phyloP scores from a whole-genome alignment of 2,888 invertebrate species.

The Scaptomyza polygonia region DNA sequence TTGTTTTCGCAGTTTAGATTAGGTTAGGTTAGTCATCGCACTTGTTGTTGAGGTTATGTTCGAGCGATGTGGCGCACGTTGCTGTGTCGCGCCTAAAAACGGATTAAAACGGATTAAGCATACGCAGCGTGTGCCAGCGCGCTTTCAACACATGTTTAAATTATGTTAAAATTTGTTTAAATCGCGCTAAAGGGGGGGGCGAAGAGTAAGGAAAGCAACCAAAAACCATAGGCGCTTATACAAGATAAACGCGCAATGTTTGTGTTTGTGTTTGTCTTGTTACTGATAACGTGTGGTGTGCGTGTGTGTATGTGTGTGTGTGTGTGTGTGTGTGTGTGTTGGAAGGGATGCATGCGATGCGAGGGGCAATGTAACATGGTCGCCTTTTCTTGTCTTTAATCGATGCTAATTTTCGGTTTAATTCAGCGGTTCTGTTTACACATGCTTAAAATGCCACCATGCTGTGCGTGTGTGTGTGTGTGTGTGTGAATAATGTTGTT shows the following conservation, averaged over 20 bases:
- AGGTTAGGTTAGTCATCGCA: slow-evolving; percentile 58
- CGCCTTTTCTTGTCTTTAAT: slow-evolving; percentile 74
- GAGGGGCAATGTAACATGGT: slow-evolving; percentile 9
- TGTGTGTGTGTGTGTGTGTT: slow-evolving; percentile 37
- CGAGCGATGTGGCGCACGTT: slow-evolving; percentile 44
- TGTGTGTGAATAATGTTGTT: slow-evolving; percentile 71
- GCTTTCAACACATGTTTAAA: slow-evolving; percentile 74
- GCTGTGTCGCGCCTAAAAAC: slow-evolving; percentile 66
- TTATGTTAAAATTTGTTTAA: slow-evolving; percentile 78
- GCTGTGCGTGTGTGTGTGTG: slow-evolving; percentile 27
- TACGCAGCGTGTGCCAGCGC: slow-evolving; percentile 72
- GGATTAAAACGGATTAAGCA: slow-evolving; percentile 75
- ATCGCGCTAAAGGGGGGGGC: slow-evolving; percentile 17
- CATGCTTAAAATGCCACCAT: slow-evolving; percentile 68
- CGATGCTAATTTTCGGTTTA: slow-evolving; percentile 79
- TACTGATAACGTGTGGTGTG: slow-evolving; percentile 60
- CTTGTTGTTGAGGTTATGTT: slow-evolving; percentile 73
- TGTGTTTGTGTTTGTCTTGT: slow-evolving; percentile 27
- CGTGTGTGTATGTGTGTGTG: slow-evolving; percentile 33
- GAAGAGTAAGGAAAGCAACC: neutral
- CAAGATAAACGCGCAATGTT: slow-evolving; percentile 37
- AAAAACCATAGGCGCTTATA: neutral
- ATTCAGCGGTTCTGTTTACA: slow-evolving; percentile 80
- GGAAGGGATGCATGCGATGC: slow-evolving; percentile 2
- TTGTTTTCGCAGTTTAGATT: slow-evolving; percentile 38